These are phyloP conservation scores for Misgurnus mizolepis DNA, from an alignment of 2,113 vertebrate genomes.

Conservation along the genomic window DNA sequence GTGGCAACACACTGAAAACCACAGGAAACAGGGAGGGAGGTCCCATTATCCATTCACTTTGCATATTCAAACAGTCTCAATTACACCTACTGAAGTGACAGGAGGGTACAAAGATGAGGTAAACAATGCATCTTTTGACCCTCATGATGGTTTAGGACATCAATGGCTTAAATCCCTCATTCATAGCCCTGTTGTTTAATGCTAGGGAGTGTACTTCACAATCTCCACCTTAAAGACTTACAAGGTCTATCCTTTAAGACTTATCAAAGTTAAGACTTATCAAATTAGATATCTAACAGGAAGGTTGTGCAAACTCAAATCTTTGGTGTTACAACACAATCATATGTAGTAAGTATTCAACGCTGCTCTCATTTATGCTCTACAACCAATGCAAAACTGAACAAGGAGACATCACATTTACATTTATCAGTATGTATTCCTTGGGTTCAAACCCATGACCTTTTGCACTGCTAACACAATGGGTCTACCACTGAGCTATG, in stretches of 20 bases:
- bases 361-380: background rate
- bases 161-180: background rate
- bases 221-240: no score
- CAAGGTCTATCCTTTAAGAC: no score
- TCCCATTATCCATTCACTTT: background rate
- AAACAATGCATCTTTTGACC: background rate
- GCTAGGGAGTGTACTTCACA: no score
- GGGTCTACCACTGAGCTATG: no score
- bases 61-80: constrained; percentile 1
- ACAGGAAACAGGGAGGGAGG: background rate
- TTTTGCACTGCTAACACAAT: no score
- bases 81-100: background rate
- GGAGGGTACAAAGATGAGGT: background rate
- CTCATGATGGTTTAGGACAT: background rate
- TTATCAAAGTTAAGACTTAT: no score
- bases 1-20: background rate
- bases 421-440: no score
- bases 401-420: background rate
- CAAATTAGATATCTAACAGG: background rate
- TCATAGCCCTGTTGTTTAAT: no score
- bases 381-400: background rate
- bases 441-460: no score
- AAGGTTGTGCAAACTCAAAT: background rate
- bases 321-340: no score
- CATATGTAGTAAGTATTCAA: background rate